Evolutionary conservation across 2,797 vertebrate genomes (phyloP).

Genomic region (Phoebastria nigripes): DNA sequence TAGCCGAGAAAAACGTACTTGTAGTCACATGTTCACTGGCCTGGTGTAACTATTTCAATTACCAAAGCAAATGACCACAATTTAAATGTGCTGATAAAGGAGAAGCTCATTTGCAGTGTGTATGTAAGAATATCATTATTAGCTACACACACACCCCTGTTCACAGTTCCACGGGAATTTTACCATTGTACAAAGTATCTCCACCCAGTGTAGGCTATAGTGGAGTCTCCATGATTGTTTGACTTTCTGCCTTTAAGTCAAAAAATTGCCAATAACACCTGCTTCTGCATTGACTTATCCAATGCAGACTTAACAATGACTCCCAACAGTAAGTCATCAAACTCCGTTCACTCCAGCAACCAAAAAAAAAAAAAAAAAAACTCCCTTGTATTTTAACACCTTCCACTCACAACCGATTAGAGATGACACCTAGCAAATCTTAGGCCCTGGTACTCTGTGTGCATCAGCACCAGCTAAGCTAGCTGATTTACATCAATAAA

Average conservation of each 20-base stretch:
- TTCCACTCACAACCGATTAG: not conserved
- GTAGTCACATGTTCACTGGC: not conserved
- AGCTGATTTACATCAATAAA: not conserved
- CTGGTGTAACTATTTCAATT: conserved; percentile 24
- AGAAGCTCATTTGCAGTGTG: not conserved
- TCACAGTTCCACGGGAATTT: not conserved
- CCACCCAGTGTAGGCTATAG: fast-evolving
- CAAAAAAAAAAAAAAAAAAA: not conserved
- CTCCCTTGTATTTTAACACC: not conserved
- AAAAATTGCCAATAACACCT: not conserved
- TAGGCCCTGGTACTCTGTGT: not conserved
- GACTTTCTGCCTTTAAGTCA: not conserved
- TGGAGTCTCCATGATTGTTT: fast-evolving
- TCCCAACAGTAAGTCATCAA: not conserved
- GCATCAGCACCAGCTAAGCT: not conserved
- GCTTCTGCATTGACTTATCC: not conserved
- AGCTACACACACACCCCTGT: not conserved
- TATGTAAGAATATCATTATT: not conserved
- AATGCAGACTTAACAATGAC: fast-evolving
- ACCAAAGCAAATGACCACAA: conserved; percentile 11
- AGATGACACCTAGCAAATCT: not conserved
- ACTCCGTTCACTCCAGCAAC: not conserved
- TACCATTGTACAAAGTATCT: not conserved
- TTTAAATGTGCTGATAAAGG: not conserved
- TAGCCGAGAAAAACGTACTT: not conserved